Evolutionary conservation across 2,797 vertebrate species (phyloP), one percentile per base, ranked within the genome.

Genomic region (Enteromius radiatus): DNA sequence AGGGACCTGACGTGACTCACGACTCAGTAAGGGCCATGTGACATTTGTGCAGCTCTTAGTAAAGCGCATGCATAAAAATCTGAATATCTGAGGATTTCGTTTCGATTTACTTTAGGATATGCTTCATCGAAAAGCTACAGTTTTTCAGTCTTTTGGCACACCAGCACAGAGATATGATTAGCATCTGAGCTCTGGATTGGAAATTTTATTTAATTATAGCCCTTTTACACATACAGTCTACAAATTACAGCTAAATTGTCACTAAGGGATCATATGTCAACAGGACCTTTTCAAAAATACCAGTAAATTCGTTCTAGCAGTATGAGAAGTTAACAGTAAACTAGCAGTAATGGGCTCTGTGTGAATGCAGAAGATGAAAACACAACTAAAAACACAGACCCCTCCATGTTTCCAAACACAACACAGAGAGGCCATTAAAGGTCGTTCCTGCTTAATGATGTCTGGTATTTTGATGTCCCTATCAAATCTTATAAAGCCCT

Each of bases 1-100:
- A 85, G 5, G 68, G 54, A 69, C 61, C 77, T 61, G 31, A 68
- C 21, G 4, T 69, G 77, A 69, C 80, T 79, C 19, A 26, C 5
- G 33, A 49, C 67, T 49, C 61, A 43, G 31, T 33, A 6, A n/a
- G 21, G 11, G 68, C 79, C 76, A 61, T 28, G 65, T 70, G 26
- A 74, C 43, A 64, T 17, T 70, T 45, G 41, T 19, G 68, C 14
- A 19, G 11, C 43, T 47, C 19, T 28, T 23, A 56, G 9, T 11
- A 33, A 64, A 19, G 19, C 19, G 36, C 21, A 5, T n/a, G 36
- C 10, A 36, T 12, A 65, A 5, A 38, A 64, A 33, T 33, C 2
- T 9, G 19, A 67, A 36, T 12, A n/a, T 10, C 1, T 8, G 36
- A 68, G n/a, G 1, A 26, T 26, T 45, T 45, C 9, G 12, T 8